Evolutionary conservation across 2,888 invertebrate genomes (phyloP).

Genomic region (Willowsia nigromaculata): DNA sequence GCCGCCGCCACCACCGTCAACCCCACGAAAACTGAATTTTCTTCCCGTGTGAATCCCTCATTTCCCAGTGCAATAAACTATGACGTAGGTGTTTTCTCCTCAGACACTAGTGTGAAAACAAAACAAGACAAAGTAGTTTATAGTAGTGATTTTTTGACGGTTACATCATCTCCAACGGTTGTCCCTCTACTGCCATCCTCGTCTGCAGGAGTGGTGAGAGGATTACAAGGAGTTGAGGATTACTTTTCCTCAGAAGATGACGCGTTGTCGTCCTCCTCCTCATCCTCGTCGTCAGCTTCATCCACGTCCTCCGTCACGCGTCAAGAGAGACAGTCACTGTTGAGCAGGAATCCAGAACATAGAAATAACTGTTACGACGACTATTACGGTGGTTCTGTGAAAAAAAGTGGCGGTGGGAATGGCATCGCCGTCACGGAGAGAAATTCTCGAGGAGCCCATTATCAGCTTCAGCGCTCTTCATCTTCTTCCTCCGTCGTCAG

Average conservation of each 20-base stretch:
- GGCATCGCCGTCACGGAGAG: conserved; percentile 56
- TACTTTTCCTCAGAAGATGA: conserved; percentile 66
- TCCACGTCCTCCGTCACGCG: conserved; percentile 51
- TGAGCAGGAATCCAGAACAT: conserved; percentile 69
- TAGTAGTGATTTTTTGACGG: conserved; percentile 30
- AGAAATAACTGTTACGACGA: conserved; percentile 42
- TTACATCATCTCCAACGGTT: neutral
- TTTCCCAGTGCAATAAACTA: neutral
- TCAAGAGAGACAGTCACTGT: conserved; percentile 68
- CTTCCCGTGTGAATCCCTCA: neutral
- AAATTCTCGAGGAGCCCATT: conserved; percentile 18
- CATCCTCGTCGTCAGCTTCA: conserved; percentile 43
- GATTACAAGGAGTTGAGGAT: conserved; percentile 25
- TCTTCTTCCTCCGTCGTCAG: neutral
- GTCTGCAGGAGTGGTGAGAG: neutral
- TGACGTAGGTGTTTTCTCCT: neutral
- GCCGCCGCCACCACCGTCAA: neutral
- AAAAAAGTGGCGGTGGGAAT: conserved; percentile 7
- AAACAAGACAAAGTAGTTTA: neutral
- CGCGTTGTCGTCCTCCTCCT: conserved; percentile 44
- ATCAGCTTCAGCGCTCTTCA: conserved; percentile 35
- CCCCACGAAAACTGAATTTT: conserved; percentile 11
- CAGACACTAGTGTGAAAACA: conserved; percentile 15
- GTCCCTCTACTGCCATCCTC: neutral
- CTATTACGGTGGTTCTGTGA: conserved; percentile 18